Conservation (phyloP, 2,797 vertebrate genomes). For the Naso thynnoides region DNA sequence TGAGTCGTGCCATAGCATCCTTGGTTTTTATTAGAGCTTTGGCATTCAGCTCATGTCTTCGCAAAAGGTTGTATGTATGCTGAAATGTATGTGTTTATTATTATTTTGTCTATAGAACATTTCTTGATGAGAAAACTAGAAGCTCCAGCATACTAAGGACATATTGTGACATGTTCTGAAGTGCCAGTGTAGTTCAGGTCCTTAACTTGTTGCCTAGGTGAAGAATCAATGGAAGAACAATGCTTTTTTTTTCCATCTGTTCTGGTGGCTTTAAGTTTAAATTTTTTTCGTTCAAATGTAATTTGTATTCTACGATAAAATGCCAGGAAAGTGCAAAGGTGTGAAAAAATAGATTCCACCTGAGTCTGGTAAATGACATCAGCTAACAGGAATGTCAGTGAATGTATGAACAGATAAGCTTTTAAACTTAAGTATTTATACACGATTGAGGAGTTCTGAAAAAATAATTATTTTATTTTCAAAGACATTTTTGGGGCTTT, state of each 20-base stretch:
- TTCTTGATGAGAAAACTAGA: neutral
- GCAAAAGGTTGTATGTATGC: neutral
- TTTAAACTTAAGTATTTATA: neutral
- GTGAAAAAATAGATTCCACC: too few relatives aligned
- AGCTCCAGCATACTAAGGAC: neutral
- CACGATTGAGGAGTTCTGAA: neutral
- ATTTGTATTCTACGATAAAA: too few relatives aligned
- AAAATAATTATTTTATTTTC: too few relatives aligned
- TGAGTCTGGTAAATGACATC: neutral
- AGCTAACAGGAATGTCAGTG: neutral
- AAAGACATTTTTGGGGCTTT: too few relatives aligned
- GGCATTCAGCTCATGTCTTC: constrained; percentile 4
- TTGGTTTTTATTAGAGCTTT: neutral
- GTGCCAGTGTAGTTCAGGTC: too few relatives aligned
- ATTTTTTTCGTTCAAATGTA: too few relatives aligned
- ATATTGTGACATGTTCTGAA: too few relatives aligned
- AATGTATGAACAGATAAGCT: neutral
- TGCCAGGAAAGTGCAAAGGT: too few relatives aligned
- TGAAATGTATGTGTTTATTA: neutral
- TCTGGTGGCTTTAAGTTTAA: too few relatives aligned
- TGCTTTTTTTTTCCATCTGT: too few relatives aligned
- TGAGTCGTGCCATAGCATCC: neutral
- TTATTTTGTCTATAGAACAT: neutral
- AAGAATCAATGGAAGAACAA: too few relatives aligned
- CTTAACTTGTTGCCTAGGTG: too few relatives aligned